A percentile compares a stretch with the other conserved stretches of the same genome.
These are phyloP conservation scores for Mormyrus iriodes DNA, from an alignment of 2,113 vertebrate species.

Conservation along the genomic window DNA sequence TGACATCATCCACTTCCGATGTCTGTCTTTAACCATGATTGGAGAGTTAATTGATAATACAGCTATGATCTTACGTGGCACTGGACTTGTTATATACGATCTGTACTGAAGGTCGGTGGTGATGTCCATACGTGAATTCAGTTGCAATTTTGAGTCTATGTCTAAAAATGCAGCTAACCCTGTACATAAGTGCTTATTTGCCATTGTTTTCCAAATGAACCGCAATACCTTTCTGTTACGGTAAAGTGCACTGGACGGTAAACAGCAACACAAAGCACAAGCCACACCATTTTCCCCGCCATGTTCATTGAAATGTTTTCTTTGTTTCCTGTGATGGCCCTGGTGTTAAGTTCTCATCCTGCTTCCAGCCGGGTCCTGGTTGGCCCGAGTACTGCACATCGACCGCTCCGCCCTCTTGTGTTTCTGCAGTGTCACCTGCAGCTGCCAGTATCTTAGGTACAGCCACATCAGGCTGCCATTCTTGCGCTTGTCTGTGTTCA, in stretches of 20 bases:
- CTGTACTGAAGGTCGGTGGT: neutral
- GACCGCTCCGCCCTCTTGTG: constrained; percentile 58
- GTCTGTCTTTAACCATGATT: neutral
- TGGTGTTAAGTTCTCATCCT: neutral
- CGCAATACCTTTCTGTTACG: neutral
- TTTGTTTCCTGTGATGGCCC: no score
- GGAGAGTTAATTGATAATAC: neutral
- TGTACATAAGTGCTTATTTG: neutral
- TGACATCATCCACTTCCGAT: neutral
- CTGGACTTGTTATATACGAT: neutral
- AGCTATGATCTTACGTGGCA: neutral
- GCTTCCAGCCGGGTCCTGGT: neutral
- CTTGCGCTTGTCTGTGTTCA: constrained; percentile 59
- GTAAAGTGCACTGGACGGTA: neutral
- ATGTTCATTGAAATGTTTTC: no score
- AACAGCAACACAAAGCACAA: neutral
- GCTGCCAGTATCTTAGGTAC: constrained; percentile 70
- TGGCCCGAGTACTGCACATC: constrained; percentile 42
- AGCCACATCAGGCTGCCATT: constrained; percentile 78
- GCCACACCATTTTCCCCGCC: neutral
- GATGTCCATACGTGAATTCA: neutral
- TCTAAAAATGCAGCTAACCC: neutral
- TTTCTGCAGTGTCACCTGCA: constrained; percentile 63
- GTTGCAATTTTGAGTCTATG: neutral
- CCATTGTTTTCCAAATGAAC: neutral